Conservation (phyloP, 1,140 invertebrate genomes). For the Drosophila pectinifera region DNA sequence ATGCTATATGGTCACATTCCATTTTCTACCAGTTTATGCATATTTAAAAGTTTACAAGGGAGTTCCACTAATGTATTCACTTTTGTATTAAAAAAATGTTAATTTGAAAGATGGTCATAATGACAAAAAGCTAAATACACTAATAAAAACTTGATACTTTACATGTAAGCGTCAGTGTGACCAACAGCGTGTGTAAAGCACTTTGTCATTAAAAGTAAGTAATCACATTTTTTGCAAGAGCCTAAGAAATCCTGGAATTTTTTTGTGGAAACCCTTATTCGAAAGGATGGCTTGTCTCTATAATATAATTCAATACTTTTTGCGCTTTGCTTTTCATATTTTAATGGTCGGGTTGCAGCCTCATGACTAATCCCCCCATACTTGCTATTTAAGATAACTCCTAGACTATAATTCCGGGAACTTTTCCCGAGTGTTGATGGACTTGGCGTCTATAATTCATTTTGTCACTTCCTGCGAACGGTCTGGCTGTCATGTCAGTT, state of each 20-base stretch:
- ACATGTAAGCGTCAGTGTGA: too few species aligned
- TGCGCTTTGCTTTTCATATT: not conserved
- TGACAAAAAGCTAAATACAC: not conserved
- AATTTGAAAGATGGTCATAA: not conserved
- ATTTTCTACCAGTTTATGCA: too few species aligned
- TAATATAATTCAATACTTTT: not conserved
- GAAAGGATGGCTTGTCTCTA: too few species aligned
- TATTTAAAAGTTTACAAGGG: not conserved
- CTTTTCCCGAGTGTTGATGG: constrained; percentile 14
- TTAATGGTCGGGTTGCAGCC: not conserved
- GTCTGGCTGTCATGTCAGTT: constrained; percentile 71
- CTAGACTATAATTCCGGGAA: not conserved
- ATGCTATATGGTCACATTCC: not conserved
- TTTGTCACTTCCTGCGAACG: constrained; percentile 73
- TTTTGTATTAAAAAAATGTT: not conserved
- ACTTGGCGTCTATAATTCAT: constrained; percentile 75
- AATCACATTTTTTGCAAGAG: too few species aligned
- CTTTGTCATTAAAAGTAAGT: too few species aligned
- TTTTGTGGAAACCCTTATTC: too few species aligned
- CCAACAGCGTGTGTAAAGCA: too few species aligned
- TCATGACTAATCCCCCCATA: not conserved
- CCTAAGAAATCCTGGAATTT: too few species aligned
- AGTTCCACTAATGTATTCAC: not conserved
- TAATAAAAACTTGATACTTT: not conserved
- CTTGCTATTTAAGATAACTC: too few species aligned